Base-by-base conservation (phyloP, 2,888 invertebrate species). In the Hetaerina titia region DNA sequence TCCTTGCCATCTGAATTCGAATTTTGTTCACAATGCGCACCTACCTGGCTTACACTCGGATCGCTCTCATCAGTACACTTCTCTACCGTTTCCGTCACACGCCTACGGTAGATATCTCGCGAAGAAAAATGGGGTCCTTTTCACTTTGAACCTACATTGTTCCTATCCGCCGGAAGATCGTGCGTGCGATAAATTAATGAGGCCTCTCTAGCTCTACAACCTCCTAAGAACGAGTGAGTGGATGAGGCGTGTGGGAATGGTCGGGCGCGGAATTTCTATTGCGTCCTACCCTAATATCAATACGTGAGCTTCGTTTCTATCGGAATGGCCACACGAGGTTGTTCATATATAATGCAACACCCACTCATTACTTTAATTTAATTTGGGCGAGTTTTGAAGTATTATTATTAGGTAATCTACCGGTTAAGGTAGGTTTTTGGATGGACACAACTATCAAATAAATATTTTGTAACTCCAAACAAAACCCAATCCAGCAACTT, bases 171-270 rank as follows among this genome's bases (percentile, higher is more conserved):
- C 81, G 5, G 8, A 31, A 9, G 81, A 81, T 81, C 5, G 81
- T 31, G 31, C 81, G 81, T 81, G 81, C 31, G 81, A 81, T 81
- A 81, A 81, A 81, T 81, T 81, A 81, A 81, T 81, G 81, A 81
- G 81, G 31, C 9, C 45, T 31, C 31, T 22, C 69, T n/a, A 25
- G 81, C 81, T 7, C 2, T 31, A 31, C 4, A 13, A 11, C 31
- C 31, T 81, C 31, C 25, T 19, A n/a, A 8, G 69, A 22, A 17
- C 13, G 69, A 22, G 45, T 45, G 45, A 69, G 22, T 11, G 5
- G 81, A 22, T 11, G 31, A 74, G 74, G 25, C 13, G 13, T 31
- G 25, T 15, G 11, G 11, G 13, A 31, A 11, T 81, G 7, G 81
- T 4, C 9, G 81, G 19, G 11, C 11, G n/a, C 81, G 31, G 81